These are phyloP conservation scores for Axinella damicornis DNA, from an alignment of 37 sponge, comb jelly and placozoan genomes.

Conservation along the genomic window DNA sequence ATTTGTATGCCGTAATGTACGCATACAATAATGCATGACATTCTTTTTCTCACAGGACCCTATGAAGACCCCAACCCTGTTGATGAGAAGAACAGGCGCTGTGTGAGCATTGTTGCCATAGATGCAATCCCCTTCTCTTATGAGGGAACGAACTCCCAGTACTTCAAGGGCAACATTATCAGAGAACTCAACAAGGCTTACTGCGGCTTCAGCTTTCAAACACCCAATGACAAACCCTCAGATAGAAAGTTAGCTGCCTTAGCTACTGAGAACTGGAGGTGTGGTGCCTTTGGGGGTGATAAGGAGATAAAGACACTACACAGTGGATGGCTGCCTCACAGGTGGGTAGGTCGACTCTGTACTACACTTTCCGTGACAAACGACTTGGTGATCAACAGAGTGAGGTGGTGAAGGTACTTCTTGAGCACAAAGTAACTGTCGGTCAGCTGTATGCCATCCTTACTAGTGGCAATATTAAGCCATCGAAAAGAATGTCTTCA, in stretches of 20 bases:
- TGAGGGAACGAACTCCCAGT: constrained; percentile 10
- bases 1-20: no score
- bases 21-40: no score
- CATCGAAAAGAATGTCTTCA: constrained; percentile 8
- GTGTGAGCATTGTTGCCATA: constrained; percentile 73
- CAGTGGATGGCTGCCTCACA: constrained; percentile 81
- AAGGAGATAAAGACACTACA: constrained; percentile 62
- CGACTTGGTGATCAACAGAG: constrained; percentile 38
- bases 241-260: constrained; percentile 30
- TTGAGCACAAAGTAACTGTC: constrained; percentile 58
- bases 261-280: constrained; percentile 89
- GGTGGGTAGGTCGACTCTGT: constrained; percentile 50
- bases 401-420: constrained; percentile 22
- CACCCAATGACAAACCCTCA: background rate
- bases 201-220: constrained; percentile 51
- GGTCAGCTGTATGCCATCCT: constrained; percentile 61
- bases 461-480: background rate
- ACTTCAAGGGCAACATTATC: constrained; percentile 3
- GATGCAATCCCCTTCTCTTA: constrained; percentile 62
- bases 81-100: constrained; percentile 22
- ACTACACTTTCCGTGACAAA: constrained; percentile 68
- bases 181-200: constrained; percentile 75
- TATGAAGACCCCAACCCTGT: constrained; percentile 43
- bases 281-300: no score
- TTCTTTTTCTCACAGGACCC: no score